Base-by-base conservation (phyloP, 2,113 vertebrate genomes). In the Tragulus kanchil region DNA sequence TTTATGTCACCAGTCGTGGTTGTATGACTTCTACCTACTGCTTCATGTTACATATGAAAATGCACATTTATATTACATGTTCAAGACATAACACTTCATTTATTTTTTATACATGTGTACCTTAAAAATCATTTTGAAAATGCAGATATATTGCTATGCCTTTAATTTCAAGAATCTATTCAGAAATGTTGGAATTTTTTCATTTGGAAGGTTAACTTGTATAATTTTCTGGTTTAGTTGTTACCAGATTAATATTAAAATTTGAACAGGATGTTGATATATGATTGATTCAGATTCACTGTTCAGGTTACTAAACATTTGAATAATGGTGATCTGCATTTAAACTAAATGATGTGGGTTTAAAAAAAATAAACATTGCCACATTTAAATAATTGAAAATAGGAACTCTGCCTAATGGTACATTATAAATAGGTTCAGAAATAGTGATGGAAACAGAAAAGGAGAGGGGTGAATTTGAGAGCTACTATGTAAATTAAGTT, bases 81-180 rank as follows among this genome's bases (percentile, higher is more conserved):
- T 85, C 52, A 67, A 96, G 25, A 59, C 73, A 5, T 16, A 79
- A 52, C 7, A 42, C 17, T 90, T 94, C 61, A 36, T 61, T 83
- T 62, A 61, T 81, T 52, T 81, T 98, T 97, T 58, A 28, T 85
- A 56, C 25, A 77, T 97, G 79, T 3, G 0, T 69, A 92, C 5
- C 19, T 95, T 94, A 67, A 92, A 79, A 92, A 59, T 3, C 10
- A n/a, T 69, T 96, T 93, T 84, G 36, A 97, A 94, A 95, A 95
- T 86, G 3, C 77, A 23, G 85, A 86, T 50, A 65, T 21, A 9
- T 79, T 16, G 96, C 48, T 36, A 85, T 89, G n/a, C 45, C 67
- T 90, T 92, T 83, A 83, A 82, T 89, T 89, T 91, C 94, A 84
- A 90, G 23, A 17, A 17, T 16, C 83, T 92, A 65, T 92, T 89